A percentile compares a stretch with the other conserved stretches of the same genome.
Conservation (phyloP, 2,797 vertebrate species). For the Hydrolagus colliei region DNA sequence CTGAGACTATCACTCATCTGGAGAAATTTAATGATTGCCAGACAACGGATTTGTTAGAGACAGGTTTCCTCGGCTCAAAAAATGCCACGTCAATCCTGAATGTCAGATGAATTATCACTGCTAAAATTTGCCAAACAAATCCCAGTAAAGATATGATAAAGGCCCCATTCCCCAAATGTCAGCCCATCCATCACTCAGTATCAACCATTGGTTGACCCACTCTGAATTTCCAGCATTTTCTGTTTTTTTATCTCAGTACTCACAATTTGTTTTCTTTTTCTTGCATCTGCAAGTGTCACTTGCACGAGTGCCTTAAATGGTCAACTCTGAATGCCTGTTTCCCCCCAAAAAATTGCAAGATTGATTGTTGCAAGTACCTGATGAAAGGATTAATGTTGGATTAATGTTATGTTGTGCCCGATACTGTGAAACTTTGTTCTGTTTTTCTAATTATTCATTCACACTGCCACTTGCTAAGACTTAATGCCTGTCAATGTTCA, state of each 20-base stretch:
- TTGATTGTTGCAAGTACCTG: not conserved
- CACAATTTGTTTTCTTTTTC: too few species aligned
- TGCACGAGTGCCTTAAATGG: not conserved
- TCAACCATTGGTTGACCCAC: too few species aligned
- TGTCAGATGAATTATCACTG: not conserved
- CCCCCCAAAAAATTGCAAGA: not conserved
- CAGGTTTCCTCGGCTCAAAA: not conserved
- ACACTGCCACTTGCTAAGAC: constrained; percentile 12
- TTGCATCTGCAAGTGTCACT: too few species aligned
- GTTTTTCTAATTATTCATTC: constrained; percentile 12
- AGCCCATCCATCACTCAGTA: too few species aligned
- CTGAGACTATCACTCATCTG: not conserved
- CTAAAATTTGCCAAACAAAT: not conserved
- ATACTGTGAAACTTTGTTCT: not conserved
- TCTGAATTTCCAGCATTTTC: too few species aligned
- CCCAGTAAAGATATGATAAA: too few species aligned
- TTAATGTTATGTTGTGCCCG: not conserved
- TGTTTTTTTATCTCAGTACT: too few species aligned
- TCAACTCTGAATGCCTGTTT: not conserved
- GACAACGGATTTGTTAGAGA: not conserved
- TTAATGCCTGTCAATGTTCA: constrained; percentile 16
- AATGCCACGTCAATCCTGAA: not conserved
- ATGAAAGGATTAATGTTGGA: not conserved
- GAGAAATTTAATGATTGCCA: not conserved
- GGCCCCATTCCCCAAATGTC: too few species aligned